These are phyloP conservation scores for Bradypodion pumilum DNA, from an alignment of 2,797 vertebrate species.

Conservation along the genomic window DNA sequence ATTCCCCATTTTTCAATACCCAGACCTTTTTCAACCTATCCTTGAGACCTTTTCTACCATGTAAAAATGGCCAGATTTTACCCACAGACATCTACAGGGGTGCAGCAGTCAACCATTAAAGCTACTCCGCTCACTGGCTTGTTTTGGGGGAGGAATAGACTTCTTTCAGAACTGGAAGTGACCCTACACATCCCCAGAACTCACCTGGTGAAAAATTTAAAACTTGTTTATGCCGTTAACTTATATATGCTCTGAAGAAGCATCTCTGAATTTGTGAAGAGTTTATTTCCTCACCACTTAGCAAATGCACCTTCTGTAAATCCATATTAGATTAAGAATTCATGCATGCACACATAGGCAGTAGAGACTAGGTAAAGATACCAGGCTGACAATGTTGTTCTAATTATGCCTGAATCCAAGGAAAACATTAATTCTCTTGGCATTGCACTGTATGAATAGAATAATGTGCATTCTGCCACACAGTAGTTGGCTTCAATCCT, in stretches of 20 bases:
- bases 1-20: too few relatives aligned
- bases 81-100: too few relatives aligned
- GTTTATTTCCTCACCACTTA: background rate
- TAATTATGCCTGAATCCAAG: background rate
- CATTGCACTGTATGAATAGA: background rate
- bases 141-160: too few relatives aligned
- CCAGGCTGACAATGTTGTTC: background rate
- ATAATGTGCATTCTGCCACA: background rate
- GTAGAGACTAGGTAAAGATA: background rate
- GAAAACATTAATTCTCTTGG: background rate
- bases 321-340: background rate
- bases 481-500: background rate
- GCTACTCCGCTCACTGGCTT: too few relatives aligned
- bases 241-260: background rate
- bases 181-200: background rate
- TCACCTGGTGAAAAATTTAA: background rate
- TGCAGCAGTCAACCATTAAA: too few relatives aligned
- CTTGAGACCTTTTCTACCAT: too few relatives aligned
- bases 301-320: background rate
- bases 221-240: background rate
- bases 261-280: background rate
- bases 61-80: background rate
- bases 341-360: too few relatives aligned
- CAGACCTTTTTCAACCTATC: too few relatives aligned
- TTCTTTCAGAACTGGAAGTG: background rate